phyloP scores from a whole-genome alignment of 2,888 invertebrate species.

The Oscheius myriophilus region DNA sequence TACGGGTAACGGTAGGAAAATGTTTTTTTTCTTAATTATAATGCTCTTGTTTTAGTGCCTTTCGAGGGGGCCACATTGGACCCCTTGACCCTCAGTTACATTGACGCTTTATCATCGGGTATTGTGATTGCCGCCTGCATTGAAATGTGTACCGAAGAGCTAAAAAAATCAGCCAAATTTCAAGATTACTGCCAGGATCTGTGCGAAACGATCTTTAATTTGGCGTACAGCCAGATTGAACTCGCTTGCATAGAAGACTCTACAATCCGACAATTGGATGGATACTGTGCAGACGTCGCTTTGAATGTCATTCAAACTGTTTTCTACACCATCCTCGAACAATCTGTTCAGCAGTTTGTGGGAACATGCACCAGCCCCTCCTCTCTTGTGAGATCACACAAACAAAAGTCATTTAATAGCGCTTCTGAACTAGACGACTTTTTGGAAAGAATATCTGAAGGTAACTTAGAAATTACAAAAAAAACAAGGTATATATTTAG shows the following conservation, averaged over 20 bases:
- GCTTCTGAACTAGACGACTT: constrained; percentile 18
- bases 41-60: constrained; percentile 6
- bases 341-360: not conserved
- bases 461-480: not conserved
- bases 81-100: constrained; percentile 37
- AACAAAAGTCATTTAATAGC: constrained; percentile 13
- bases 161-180: constrained; percentile 14
- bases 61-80: not conserved
- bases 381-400: constrained; percentile 6
- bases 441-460: constrained; percentile 20
- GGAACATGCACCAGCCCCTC: not conserved
- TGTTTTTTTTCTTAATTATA: not conserved
- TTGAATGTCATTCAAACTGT: constrained; percentile 10
- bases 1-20: constrained; percentile 17
- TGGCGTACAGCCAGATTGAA: constrained; percentile 34
- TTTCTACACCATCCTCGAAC: not conserved
- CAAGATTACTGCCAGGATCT: constrained; percentile 40
- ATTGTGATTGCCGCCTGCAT: constrained; percentile 23
- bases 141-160: constrained; percentile 1
- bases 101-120: constrained; percentile 44
- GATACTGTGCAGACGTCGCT: constrained; percentile 4
- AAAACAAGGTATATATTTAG: constrained; percentile 3
- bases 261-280: constrained; percentile 1
- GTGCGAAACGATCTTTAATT: constrained; percentile 41
- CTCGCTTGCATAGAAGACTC: not conserved